Conservation (phyloP, 2,888 invertebrate species). For the Acanthosoma haemorrhoidale region DNA sequence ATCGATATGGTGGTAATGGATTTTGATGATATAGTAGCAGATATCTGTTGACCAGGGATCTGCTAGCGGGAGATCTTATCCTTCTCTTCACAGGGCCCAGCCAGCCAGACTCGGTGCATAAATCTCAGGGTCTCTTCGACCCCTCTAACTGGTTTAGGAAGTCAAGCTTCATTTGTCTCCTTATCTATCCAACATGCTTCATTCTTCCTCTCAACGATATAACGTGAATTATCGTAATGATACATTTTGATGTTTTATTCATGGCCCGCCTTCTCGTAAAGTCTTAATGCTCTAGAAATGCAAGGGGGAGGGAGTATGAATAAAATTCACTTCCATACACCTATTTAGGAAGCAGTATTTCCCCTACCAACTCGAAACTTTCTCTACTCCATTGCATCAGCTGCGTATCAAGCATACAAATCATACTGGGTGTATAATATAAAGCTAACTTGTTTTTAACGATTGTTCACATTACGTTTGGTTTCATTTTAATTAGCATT, state of each 20-base stretch:
- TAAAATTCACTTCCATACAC: not conserved
- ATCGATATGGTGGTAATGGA: no score
- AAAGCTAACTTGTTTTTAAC: no score
- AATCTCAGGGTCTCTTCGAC: no score
- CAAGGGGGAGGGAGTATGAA: not conserved
- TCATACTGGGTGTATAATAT: no score
- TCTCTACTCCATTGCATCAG: not conserved
- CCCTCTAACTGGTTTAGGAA: slow-evolving; percentile 20
- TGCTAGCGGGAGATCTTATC: not conserved
- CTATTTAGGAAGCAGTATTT: not conserved
- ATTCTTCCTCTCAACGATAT: not conserved
- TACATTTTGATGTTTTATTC: slow-evolving; percentile 10
- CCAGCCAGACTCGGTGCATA: no score
- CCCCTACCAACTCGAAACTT: not conserved
- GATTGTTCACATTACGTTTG: no score
- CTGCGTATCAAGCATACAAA: not conserved
- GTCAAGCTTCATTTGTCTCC: slow-evolving; percentile 22
- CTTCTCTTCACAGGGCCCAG: not conserved
- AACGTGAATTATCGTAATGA: slow-evolving; percentile 6
- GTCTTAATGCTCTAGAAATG: not conserved
- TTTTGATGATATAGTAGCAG: not conserved
- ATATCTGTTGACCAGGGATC: not conserved
- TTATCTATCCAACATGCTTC: slow-evolving; percentile 22
- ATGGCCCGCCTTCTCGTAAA: not conserved
- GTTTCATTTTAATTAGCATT: no score